These are phyloP conservation scores for Trichogramma pretiosum DNA, from an alignment of 1,140 invertebrate species.

Conservation along the genomic window DNA sequence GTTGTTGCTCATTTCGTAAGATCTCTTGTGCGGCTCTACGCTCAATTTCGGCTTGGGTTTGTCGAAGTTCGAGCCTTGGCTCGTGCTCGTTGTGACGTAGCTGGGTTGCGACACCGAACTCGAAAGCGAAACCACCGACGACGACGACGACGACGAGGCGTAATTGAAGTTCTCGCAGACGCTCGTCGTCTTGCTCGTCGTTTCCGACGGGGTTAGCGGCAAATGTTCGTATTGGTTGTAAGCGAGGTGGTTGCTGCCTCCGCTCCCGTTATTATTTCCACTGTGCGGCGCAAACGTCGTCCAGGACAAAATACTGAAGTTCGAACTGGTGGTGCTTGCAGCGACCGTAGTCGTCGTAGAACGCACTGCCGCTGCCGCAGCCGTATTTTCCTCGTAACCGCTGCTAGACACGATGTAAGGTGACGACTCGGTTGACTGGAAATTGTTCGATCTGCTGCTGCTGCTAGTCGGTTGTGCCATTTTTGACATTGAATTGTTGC, in stretches of 20 bases:
- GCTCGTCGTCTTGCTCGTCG: too few relatives aligned
- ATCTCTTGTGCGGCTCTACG: conserved; percentile 20
- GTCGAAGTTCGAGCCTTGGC: conserved; percentile 23
- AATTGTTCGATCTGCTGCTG: too few relatives aligned
- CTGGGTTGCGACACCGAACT: conserved; percentile 17
- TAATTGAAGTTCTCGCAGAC: conserved; percentile 40
- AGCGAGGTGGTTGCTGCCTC: too few relatives aligned
- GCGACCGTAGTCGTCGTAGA: conserved; percentile 37
- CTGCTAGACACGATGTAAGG: too few relatives aligned
- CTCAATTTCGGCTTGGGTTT: conserved; percentile 34
- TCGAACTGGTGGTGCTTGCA: conserved; percentile 42
- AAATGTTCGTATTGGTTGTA: conserved; percentile 2
- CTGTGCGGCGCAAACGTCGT: conserved; percentile 38
- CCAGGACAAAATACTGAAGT: conserved; percentile 44
- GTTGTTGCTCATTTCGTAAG: conserved; percentile 9
- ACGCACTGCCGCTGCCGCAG: too few relatives aligned
- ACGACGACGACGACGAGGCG: too few relatives aligned
- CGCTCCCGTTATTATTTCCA: conserved; percentile 21
- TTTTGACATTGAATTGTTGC: too few relatives aligned
- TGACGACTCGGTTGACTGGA: too few relatives aligned
- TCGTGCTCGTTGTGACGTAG: background rate
- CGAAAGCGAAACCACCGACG: conserved; percentile 25
- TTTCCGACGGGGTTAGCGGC: conserved; percentile 13
- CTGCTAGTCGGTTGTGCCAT: too few relatives aligned
- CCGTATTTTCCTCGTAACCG: conserved; percentile 32